These are phyloP conservation scores for Brachylomia viminalis DNA, from an alignment of 2,888 invertebrate species.

Conservation along the genomic window DNA sequence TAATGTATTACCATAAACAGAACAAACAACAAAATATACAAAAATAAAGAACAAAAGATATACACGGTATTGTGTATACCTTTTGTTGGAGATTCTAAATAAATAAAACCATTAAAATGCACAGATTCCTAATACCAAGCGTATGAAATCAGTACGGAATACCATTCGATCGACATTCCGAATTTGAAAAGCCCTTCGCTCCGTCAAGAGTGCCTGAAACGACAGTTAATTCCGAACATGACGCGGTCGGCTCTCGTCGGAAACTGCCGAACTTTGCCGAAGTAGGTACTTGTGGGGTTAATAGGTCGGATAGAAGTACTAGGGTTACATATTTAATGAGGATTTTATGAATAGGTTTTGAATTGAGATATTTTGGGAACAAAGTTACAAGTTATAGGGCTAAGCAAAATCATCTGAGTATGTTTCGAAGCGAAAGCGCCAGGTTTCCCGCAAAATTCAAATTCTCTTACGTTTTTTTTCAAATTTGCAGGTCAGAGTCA, in stretches of 20 bases:
- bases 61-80: too few relatives aligned
- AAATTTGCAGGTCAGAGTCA: too few relatives aligned
- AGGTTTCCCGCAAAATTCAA: too few relatives aligned
- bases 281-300: slow-evolving; percentile 38
- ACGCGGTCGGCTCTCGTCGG: slow-evolving; percentile 52
- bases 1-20: too few relatives aligned
- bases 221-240: slow-evolving; percentile 67
- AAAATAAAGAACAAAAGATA: too few relatives aligned
- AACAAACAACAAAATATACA: too few relatives aligned
- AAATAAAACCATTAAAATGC: background rate
- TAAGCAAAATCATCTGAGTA: background rate
- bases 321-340: slow-evolving; percentile 20
- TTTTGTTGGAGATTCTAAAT: too few relatives aligned
- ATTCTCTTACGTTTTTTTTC: too few relatives aligned
- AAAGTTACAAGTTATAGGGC: background rate
- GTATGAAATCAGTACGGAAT: slow-evolving; percentile 13
- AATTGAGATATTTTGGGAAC: slow-evolving; percentile 15
- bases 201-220: slow-evolving; percentile 44
- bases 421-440: too few relatives aligned
- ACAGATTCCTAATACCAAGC: background rate
- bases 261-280: slow-evolving; percentile 54
- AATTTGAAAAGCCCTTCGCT: slow-evolving; percentile 57
- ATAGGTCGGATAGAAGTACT: slow-evolving; percentile 37
- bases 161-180: slow-evolving; percentile 42
- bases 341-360: slow-evolving; percentile 23